Conservation (phyloP, 2,113 vertebrate genomes). For the Labrus mixtus region DNA sequence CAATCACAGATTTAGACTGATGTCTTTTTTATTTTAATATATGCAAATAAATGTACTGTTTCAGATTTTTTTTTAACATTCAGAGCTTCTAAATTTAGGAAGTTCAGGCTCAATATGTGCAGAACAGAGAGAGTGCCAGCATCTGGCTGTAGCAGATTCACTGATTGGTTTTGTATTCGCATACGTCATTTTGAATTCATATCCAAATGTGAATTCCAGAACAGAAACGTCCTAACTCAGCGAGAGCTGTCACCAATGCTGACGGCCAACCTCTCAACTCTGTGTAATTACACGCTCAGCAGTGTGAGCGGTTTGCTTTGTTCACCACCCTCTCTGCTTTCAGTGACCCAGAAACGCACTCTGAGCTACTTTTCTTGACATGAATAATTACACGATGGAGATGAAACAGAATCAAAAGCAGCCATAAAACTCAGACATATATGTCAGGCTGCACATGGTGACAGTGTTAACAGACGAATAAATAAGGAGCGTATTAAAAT, state of each 20-base stretch:
- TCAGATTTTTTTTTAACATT: too few relatives aligned
- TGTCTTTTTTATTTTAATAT: too few relatives aligned
- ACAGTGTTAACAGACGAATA: not conserved
- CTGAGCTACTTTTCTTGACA: slow-evolving; percentile 58
- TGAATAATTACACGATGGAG: slow-evolving; percentile 60
- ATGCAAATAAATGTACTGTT: too few relatives aligned
- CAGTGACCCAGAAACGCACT: slow-evolving; percentile 67
- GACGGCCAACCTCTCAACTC: slow-evolving; percentile 43
- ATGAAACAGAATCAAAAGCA: slow-evolving; percentile 37
- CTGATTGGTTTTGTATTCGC: slow-evolving; percentile 4
- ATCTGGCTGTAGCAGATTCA: not conserved
- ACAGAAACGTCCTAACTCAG: slow-evolving; percentile 32
- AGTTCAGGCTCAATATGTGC: slow-evolving; percentile 6
- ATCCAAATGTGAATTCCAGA: slow-evolving; percentile 26
- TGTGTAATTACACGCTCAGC: slow-evolving; percentile 57
- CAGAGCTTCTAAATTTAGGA: too few relatives aligned
- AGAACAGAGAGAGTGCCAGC: slow-evolving; percentile 25
- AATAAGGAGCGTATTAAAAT: slow-evolving; percentile 6
- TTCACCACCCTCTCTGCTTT: slow-evolving; percentile 48
- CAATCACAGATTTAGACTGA: too few relatives aligned
- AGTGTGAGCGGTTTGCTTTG: slow-evolving; percentile 31
- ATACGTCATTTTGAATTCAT: slow-evolving; percentile 15
- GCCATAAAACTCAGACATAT: not conserved
- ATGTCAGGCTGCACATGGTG: not conserved
- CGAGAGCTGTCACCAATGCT: slow-evolving; percentile 42